These are phyloP conservation scores for Pogona vitticeps DNA, from an alignment of 2,113 vertebrate species.

Conservation along the genomic window DNA sequence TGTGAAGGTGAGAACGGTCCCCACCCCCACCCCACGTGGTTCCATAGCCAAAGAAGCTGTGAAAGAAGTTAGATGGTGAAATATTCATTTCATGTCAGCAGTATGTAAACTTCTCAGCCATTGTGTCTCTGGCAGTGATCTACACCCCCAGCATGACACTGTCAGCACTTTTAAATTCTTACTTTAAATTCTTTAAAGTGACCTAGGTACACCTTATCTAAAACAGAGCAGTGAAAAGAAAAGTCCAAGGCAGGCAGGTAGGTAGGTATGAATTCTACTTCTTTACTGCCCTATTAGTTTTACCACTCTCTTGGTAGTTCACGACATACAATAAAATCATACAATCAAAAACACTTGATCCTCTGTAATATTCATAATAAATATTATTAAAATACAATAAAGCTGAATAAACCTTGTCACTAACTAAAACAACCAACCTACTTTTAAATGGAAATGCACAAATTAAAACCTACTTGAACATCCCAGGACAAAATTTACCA, in stretches of 20 bases:
- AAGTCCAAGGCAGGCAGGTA: not conserved
- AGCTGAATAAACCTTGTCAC: too few species aligned
- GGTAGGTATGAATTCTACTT: too few species aligned
- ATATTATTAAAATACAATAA: too few species aligned
- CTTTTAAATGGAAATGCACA: too few species aligned
- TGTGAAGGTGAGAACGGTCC: slow-evolving; percentile 65
- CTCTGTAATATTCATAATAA: too few species aligned
- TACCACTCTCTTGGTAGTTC: too few species aligned
- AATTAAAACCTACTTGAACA: too few species aligned
- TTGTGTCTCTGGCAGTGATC: slow-evolving; percentile 77
- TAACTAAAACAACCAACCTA: too few species aligned
- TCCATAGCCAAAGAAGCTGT: slow-evolving; percentile 68
- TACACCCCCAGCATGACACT: slow-evolving; percentile 75
- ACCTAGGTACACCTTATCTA: slow-evolving; percentile 62
- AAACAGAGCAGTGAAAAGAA: slow-evolving; percentile 53
- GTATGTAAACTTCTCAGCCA: slow-evolving; percentile 72
- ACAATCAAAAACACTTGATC: too few species aligned
- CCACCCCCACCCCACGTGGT: slow-evolving; percentile 69
- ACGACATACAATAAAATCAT: too few species aligned
- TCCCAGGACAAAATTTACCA: too few species aligned
- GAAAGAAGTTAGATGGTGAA: slow-evolving; percentile 76
- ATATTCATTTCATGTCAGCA: slow-evolving; percentile 72
- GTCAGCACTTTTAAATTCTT: slow-evolving; percentile 51
- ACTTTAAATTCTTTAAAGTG: slow-evolving; percentile 72
- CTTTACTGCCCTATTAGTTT: too few species aligned